Evolutionary conservation across 1,140 invertebrate genomes (phyloP).

Genomic region (Neodiprion lecontei): DNA sequence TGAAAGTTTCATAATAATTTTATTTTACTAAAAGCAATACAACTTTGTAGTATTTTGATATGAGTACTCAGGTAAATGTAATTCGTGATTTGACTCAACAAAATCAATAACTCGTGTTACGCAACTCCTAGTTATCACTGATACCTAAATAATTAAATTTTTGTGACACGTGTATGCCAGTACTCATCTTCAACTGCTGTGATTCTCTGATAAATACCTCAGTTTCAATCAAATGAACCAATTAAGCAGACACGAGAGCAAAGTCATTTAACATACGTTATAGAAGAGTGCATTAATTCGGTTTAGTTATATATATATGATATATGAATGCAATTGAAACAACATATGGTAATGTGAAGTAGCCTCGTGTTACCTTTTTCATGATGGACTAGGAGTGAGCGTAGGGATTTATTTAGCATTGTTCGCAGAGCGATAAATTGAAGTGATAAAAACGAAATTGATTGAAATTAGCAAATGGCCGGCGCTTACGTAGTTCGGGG

Average conservation of each 20-base stretch:
- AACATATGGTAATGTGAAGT: neutral
- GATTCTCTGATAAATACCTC: neutral
- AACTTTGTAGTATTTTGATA: no score
- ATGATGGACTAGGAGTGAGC: neutral
- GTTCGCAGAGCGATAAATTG: neutral
- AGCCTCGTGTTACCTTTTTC: neutral
- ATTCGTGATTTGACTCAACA: no score
- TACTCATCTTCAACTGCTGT: no score
- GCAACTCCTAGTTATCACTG: no score
- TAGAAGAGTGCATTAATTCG: no score
- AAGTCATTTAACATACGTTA: neutral
- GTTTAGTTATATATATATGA: no score
- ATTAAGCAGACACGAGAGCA: neutral
- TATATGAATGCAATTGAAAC: neutral
- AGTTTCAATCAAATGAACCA: neutral
- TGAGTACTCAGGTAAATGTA: no score
- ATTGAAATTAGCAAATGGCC: neutral
- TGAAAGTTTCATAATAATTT: no score
- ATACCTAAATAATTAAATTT: no score
- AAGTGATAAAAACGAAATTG: constrained; percentile 2
- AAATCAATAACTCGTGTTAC: no score
- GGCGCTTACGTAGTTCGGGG: constrained; percentile 6
- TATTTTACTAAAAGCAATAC: no score
- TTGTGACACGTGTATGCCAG: no score
- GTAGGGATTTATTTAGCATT: constrained; percentile 1